Evolutionary conservation across 2,113 vertebrate genomes (phyloP).

Genomic region (Pluvialis apricaria): DNA sequence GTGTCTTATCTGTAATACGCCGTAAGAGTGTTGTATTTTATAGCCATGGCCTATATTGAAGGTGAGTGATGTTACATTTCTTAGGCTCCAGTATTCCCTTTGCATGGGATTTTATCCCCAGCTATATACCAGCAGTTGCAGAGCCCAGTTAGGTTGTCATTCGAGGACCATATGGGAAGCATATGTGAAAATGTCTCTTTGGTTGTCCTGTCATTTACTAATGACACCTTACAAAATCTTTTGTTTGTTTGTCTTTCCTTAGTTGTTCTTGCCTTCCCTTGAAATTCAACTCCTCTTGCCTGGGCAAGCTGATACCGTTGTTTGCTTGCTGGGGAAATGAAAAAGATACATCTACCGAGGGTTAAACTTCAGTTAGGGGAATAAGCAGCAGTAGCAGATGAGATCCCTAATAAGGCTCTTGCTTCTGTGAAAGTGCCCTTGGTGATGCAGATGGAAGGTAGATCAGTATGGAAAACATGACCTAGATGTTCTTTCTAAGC

Average conservation of each 20-base stretch:
- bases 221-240: not conserved
- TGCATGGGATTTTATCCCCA: not conserved
- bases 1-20: not conserved
- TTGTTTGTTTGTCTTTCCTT: not conserved
- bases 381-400: not conserved
- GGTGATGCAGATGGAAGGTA: not conserved
- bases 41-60: not conserved
- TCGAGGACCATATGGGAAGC: not conserved
- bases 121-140: not conserved
- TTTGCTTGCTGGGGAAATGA: not conserved
- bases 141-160: not conserved
- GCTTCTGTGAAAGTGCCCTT: slow-evolving; percentile 20
- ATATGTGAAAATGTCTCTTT: not conserved
- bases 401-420: not conserved
- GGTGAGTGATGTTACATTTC: not conserved
- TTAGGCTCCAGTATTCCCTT: not conserved
- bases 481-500: slow-evolving; percentile 24
- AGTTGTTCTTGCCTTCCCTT: not conserved
- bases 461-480: slow-evolving; percentile 30
- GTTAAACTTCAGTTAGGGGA: not conserved
- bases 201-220: not conserved
- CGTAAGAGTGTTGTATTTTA: slow-evolving; percentile 8
- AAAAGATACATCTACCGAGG: not conserved
- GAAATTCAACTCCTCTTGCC: not conserved
- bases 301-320: not conserved